Base-by-base conservation (phyloP, 1,140 invertebrate genomes). In the Drosophila arawakana region DNA sequence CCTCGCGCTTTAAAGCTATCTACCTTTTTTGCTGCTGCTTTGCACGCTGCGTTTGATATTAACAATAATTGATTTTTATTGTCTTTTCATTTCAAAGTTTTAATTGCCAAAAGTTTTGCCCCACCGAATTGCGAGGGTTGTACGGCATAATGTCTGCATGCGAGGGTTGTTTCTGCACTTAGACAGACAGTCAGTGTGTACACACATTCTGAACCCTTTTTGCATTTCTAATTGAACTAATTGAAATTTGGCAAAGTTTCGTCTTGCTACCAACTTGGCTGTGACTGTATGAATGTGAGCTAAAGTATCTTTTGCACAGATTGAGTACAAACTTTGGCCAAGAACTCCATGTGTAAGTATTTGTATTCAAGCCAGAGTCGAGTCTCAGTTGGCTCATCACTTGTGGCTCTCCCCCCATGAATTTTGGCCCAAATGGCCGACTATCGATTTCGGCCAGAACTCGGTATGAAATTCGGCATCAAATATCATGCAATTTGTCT, bases 41-140 rank as follows among this genome's bases (percentile, higher is more conserved):
- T 49, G 30, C 30, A 13, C 59, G 49, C 10, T 49, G 62, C 47
- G 30, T 46, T 66, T 71, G 54, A 73, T 76, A 81, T 81, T 81
- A 81, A 76, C 73, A 80, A 86, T 86, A 88, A 86, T 88, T 88
- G 82, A 88, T 88, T 80, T 86, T 82, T 77, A 86, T 88, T 86
- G 82, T 86, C 76, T 73, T 80, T 77, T 73, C 47, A 67, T 71
- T 76, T 75, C 59, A 39, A 85, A 78, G 78, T 85, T 84, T 85
- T 81, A 85, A 85, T 85, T 85, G 81, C 81, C 44, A 78, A 85
- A 85, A 79, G 76, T 84, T 68, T 67, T 8, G 47, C 30, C 13
- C 21, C n/a, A 5, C 25, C 3, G 25, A 5, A 30, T 34, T 9
- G 7, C 25, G 34, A 44, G 65, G 52, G 44, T 60, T 55, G 54